phyloP scores from a whole-genome alignment of 2,113 vertebrate genomes.

The Campylomormyrus numenius region DNA sequence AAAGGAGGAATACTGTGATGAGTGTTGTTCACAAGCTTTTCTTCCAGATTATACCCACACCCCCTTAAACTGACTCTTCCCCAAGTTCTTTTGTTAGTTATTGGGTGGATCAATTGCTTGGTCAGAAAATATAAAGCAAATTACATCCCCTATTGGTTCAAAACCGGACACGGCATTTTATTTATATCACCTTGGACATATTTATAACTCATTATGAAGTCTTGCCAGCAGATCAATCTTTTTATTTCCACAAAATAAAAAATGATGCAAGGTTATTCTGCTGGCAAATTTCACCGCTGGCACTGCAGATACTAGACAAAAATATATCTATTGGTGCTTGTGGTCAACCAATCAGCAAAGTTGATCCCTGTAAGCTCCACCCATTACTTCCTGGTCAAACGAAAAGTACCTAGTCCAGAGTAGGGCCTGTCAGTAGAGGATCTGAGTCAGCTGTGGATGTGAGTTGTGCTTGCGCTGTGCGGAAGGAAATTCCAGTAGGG shows the following conservation, averaged over 20 bases:
- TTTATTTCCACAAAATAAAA: neutral
- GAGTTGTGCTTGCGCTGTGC: neutral
- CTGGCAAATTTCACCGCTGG: neutral
- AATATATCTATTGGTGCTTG: neutral
- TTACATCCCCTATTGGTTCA: neutral
- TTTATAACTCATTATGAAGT: neutral
- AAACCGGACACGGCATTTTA: neutral
- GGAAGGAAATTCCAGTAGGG: too few species aligned
- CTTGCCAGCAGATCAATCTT: neutral
- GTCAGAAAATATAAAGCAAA: neutral
- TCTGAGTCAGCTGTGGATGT: neutral
- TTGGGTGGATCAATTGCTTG: neutral
- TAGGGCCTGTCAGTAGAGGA: neutral
- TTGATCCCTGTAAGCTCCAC: neutral
- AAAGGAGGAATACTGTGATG: neutral
- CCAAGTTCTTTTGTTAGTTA: neutral
- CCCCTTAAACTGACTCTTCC: neutral
- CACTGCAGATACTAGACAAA: neutral
- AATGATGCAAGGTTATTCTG: neutral
- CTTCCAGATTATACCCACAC: neutral
- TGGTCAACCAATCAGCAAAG: neutral
- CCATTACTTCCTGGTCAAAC: neutral
- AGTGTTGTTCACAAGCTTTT: neutral
- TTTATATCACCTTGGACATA: neutral
- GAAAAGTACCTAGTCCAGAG: neutral